phyloP scores from a whole-genome alignment of 2,797 vertebrate species.

The Poliocrania exsul region DNA sequence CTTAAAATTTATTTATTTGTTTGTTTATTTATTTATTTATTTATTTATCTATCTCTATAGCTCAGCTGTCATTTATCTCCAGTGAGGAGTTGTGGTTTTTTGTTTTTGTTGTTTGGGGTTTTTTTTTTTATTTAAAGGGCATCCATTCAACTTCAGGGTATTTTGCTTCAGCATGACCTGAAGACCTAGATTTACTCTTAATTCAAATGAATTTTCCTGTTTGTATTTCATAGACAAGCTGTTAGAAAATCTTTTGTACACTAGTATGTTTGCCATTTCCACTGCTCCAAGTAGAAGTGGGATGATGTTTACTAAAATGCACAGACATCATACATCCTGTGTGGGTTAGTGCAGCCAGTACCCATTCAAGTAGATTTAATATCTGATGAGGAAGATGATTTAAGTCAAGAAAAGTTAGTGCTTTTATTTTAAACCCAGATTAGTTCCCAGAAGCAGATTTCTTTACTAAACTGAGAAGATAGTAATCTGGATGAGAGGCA shows the following conservation, averaged over 20 bases:
- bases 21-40: neutral
- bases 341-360: neutral
- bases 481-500: accelerated
- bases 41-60: accelerated
- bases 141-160: neutral
- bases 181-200: neutral
- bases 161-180: neutral
- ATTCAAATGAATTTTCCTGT: neutral
- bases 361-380: neutral
- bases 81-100: neutral
- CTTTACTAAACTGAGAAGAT: neutral
- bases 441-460: neutral
- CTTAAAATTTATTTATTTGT: neutral
- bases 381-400: neutral
- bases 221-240: neutral
- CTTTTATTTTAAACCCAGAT: neutral
- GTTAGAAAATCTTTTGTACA: neutral
- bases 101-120: accelerated
- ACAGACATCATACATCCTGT: accelerated
- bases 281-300: neutral
- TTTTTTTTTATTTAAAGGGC: neutral
- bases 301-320: neutral
- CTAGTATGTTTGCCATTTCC: neutral
- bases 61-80: neutral
- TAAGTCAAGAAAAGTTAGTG: neutral